Evolutionary conservation across 2,888 invertebrate genomes (phyloP).

Genomic region (Serrognathus titanus): DNA sequence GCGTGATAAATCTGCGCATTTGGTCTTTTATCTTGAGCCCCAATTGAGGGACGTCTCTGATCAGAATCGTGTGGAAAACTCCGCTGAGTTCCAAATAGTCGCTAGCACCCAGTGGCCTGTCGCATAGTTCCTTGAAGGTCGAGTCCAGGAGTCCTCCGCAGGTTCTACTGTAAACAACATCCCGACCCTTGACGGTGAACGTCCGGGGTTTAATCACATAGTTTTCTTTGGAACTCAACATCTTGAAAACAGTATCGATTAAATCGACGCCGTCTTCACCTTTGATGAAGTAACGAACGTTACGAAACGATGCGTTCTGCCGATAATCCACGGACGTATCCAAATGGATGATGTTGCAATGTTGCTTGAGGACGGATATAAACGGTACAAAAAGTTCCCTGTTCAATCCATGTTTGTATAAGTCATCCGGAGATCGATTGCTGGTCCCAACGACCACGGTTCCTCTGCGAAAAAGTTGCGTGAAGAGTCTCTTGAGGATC

Average conservation of each 20-base stretch:
- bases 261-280: constrained; percentile 59
- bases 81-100: constrained; percentile 92
- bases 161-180: constrained; percentile 82
- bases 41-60: constrained; percentile 84
- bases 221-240: constrained; percentile 82
- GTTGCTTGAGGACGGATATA: constrained; percentile 83
- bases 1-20: constrained; percentile 89
- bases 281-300: constrained; percentile 76
- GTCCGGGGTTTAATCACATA: constrained; percentile 82
- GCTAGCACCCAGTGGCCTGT: constrained; percentile 86
- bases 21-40: constrained; percentile 78
- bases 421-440: constrained; percentile 92
- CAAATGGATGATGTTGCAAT: constrained; percentile 72
- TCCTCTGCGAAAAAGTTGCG: constrained; percentile 86
- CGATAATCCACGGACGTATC: constrained; percentile 97
- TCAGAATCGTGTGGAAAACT: constrained; percentile 92
- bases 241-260: constrained; percentile 83
- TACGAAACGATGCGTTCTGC: constrained; percentile 57
- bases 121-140: constrained; percentile 86
- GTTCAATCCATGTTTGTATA: constrained; percentile 97
- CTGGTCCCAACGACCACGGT: constrained; percentile 94
- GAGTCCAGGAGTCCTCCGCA: constrained; percentile 91
- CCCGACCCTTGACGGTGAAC: constrained; percentile 83
- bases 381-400: constrained; percentile 95
- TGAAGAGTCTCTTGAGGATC: constrained; percentile 94